Evolutionary conservation across 2,113 vertebrate species (phyloP).

Genomic region (Protomyctophum bolini): DNA sequence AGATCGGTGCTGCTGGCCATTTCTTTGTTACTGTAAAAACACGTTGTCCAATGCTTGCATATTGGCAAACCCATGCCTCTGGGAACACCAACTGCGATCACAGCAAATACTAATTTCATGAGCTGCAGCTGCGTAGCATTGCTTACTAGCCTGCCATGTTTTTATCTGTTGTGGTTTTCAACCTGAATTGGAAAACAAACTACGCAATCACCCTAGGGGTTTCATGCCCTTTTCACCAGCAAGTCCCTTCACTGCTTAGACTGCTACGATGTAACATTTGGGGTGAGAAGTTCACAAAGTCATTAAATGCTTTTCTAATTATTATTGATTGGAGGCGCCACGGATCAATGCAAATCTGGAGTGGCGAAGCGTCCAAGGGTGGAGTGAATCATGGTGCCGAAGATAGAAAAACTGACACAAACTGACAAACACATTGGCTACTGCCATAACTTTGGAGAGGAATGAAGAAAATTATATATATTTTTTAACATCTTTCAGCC

Average conservation of each 20-base stretch:
- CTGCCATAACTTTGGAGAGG: neutral
- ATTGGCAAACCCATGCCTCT: too few relatives aligned
- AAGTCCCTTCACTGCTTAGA: constrained; percentile 5
- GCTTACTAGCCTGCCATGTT: too few relatives aligned
- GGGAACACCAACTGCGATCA: too few relatives aligned
- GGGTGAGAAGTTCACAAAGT: constrained; percentile 70
- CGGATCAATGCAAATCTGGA: constrained; percentile 65
- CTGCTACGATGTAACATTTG: constrained; percentile 54
- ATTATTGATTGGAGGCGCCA: constrained; percentile 66
- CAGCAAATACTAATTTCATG: too few relatives aligned
- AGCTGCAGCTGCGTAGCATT: too few relatives aligned
- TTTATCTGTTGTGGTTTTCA: too few relatives aligned
- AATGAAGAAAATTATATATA: neutral
- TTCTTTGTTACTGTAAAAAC: too few relatives aligned
- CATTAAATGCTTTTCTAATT: constrained; percentile 77
- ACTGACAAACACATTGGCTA: neutral
- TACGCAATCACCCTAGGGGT: neutral
- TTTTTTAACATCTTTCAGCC: neutral
- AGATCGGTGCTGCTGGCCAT: too few relatives aligned
- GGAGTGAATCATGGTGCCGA: constrained; percentile 5
- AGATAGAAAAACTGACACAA: constrained; percentile 1
- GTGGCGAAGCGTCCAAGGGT: neutral
- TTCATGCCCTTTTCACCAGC: constrained; percentile 23
- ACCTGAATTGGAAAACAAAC: neutral
- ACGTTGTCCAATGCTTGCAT: too few relatives aligned